Conservation (phyloP, 2,797 vertebrate genomes). For the Phaenicophaeus curvirostris region DNA sequence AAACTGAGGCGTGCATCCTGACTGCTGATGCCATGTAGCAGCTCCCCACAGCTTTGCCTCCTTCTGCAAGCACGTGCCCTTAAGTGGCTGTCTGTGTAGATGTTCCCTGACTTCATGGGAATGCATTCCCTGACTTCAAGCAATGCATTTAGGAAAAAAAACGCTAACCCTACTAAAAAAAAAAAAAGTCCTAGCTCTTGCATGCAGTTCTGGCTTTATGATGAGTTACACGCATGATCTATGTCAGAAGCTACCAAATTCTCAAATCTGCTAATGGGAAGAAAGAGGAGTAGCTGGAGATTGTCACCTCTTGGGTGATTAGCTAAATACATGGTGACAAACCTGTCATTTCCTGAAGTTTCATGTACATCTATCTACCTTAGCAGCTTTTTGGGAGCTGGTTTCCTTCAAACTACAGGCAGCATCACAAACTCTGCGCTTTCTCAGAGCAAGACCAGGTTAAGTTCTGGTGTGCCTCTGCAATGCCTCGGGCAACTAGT, state of each 20-base stretch:
- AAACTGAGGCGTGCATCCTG: not conserved
- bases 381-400: not conserved
- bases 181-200: not conserved
- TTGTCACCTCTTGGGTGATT: not conserved
- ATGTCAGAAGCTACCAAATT: not conserved
- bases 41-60: not conserved
- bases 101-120: not conserved
- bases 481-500: not conserved
- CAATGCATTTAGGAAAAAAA: not conserved
- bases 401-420: not conserved
- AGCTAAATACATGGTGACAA: not conserved
- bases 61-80: not conserved
- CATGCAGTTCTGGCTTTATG: not conserved
- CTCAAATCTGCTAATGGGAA: not conserved
- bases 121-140: not conserved
- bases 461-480: not conserved
- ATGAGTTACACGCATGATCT: accelerated
- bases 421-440: not conserved
- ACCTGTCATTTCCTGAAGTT: not conserved
- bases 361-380: not conserved
- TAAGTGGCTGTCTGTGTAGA: not conserved
- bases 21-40: not conserved
- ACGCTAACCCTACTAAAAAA: not conserved
- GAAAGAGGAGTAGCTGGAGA: not conserved
- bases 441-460: not conserved